Base-by-base conservation (phyloP, 2,113 vertebrate genomes). In the Neogobius melanostomus region DNA sequence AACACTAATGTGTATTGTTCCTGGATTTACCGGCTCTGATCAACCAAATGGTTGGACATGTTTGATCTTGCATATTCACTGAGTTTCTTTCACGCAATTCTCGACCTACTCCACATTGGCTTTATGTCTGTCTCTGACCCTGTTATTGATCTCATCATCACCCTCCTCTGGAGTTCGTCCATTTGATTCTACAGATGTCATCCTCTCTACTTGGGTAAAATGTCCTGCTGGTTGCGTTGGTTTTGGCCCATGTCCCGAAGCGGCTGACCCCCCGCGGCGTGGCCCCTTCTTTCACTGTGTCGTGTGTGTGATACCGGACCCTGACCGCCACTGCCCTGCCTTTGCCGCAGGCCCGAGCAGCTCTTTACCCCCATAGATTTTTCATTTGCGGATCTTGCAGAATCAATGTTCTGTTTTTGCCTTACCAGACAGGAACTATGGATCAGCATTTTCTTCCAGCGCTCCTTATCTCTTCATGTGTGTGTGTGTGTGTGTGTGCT, bases 321-420 rank as follows among this genome's bases (percentile, higher is more conserved):
- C 54, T 85, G 82, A 91, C 90, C 86, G 36, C 82, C 10, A 45
- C 65, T 84, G 78, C 82, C 80, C 74, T 71, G 71, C 82, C 75
- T 85, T 83, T 80, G 84, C 88, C 84, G 71, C 86, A 83, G 80
- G 84, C 77, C 84, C 69, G 43, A 75, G 72, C 81, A 87, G 79
- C 83, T 87, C 69, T 82, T 90, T 79, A 87, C 87, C 81, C 84
- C 85, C 74, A 92, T 91, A 82, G 92, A 93, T 91, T 92, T 93
- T 92, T 92, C 88, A 94, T 93, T 93, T 92, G 90, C 90, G 88
- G 88, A 90, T 91, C 82, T 86, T 77, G 67, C 84, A 80, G 82
- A 87, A 94, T 93, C 92, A 87, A 93, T 94, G 90, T 77, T 76
- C 87, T 88, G 88, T 90, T 91, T 92, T 86, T 86, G 87, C 84